Percentiles rank a stretch among this genome's conserved stretches.
phyloP scores from a whole-genome alignment of 2,113 vertebrate species.

The Pardalotus punctatus region DNA sequence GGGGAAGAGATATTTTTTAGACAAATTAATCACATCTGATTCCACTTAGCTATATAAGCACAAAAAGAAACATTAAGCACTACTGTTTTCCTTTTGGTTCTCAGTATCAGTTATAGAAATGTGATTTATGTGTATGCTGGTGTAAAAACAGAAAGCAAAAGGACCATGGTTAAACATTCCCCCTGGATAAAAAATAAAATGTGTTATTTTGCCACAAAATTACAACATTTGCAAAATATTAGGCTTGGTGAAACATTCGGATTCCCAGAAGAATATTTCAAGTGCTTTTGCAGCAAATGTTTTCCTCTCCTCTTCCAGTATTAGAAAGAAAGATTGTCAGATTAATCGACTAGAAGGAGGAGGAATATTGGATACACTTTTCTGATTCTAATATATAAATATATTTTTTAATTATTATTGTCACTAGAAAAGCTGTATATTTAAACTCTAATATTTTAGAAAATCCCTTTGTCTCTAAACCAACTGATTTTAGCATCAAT shows the following conservation, averaged over 20 bases:
- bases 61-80: not conserved
- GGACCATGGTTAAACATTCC: not conserved
- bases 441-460: not conserved
- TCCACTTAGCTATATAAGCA: not conserved
- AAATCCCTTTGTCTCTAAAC: not conserved
- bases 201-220: conserved; percentile 14
- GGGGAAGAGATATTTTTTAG: not conserved
- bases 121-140: not conserved
- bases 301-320: not conserved
- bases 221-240: conserved; percentile 43
- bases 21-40: not conserved
- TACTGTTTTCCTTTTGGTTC: not conserved
- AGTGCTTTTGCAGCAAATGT: conserved; percentile 2
- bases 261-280: conserved; percentile 28
- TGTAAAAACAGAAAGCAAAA: not conserved
- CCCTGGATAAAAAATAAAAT: not conserved
- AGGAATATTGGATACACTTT: not conserved
- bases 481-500: not conserved
- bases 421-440: not conserved
- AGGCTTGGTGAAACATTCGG: not conserved
- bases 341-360: not conserved
- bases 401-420: not conserved
- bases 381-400: not conserved
- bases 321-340: conserved; percentile 1
- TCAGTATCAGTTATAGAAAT: not conserved